A percentile compares a stretch with the other conserved stretches of the same genome.
Evolutionary conservation across 2,797 vertebrate species (phyloP).

Genomic region (Carapus acus): DNA sequence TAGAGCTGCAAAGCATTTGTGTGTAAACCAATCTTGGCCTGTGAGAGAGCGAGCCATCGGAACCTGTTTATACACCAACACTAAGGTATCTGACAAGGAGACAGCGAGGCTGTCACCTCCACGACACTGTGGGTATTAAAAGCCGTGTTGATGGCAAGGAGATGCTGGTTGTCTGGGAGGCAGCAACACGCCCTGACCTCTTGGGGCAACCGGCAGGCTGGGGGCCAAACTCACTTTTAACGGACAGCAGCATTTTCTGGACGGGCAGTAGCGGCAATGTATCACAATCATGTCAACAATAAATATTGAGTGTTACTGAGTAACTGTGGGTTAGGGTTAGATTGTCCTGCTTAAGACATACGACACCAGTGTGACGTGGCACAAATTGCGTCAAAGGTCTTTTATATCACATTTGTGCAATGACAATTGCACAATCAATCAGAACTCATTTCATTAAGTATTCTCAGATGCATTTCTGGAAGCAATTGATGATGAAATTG

Average conservation of each 20-base stretch:
- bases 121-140: constrained; percentile 68
- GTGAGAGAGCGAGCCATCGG: constrained; percentile 47
- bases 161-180: constrained; percentile 48
- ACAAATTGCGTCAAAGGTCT: too few relatives aligned
- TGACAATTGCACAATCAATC: too few relatives aligned
- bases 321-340: background rate
- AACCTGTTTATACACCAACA: constrained; percentile 62
- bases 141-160: constrained; percentile 65
- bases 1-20: constrained; percentile 33
- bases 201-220: constrained; percentile 33
- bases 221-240: constrained; percentile 33
- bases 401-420: too few relatives aligned
- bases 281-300: constrained; percentile 11
- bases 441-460: too few relatives aligned
- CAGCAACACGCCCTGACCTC: constrained; percentile 54
- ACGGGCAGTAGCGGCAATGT: constrained; percentile 20
- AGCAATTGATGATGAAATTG: too few relatives aligned
- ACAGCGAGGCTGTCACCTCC: constrained; percentile 69
- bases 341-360: constrained; percentile 4
- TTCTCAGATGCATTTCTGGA: too few relatives aligned
- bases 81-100: constrained; percentile 67
- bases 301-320: background rate
- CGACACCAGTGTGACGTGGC: too few relatives aligned
- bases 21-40: constrained; percentile 63
- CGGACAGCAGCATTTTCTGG: constrained; percentile 14